Percentiles rank a stretch among this genome's conserved stretches.
Evolutionary conservation across 2,113 vertebrate genomes (phyloP).

Genomic region (Thalassoma bifasciatum): DNA sequence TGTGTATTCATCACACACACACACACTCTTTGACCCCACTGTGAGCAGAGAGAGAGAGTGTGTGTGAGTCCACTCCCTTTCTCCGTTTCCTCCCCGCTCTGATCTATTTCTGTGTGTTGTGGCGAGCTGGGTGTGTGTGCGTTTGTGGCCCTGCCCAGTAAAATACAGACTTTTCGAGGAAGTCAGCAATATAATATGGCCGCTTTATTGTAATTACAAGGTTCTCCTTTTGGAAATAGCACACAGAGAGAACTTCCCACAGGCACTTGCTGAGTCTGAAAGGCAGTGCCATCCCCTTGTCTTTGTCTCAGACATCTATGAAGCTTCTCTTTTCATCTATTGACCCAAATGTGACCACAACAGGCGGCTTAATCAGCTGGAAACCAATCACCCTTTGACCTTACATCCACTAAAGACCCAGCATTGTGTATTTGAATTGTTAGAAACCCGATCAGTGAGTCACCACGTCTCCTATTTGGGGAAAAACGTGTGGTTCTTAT

Average conservation of each 20-base stretch:
- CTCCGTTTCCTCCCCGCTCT: conserved; percentile 66
- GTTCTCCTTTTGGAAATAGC: conserved; percentile 83
- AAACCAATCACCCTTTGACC: conserved; percentile 14
- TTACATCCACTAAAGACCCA: conserved; percentile 6
- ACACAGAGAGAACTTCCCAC: conserved; percentile 69
- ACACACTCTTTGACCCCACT: conserved; percentile 26
- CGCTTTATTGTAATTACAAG: conserved; percentile 88
- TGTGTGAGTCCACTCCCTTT: conserved; percentile 58
- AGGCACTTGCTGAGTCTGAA: conserved; percentile 69
- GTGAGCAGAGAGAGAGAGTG: conserved; percentile 12
- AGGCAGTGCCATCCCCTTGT: conserved; percentile 41
- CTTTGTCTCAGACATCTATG: conserved; percentile 10
- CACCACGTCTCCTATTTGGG: conserved; percentile 49
- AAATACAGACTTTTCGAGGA: conserved; percentile 86
- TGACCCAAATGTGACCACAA: conserved; percentile 47
- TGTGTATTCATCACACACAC: conserved; percentile 35
- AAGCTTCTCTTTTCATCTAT: conserved; percentile 7
- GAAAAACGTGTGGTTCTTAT: conserved; percentile 32
- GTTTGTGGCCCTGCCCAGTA: conserved; percentile 84
- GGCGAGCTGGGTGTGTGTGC: conserved; percentile 79
- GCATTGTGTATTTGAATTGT: conserved; percentile 13
- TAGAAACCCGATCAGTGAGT: conserved; percentile 52
- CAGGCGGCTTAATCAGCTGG: conserved; percentile 39
- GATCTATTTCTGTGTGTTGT: conserved; percentile 84
- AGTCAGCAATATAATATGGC: conserved; percentile 85